A percentile compares a stretch with the other conserved stretches of the same genome.
Conservation (phyloP, 2,113 vertebrate species). For the Nanorana parkeri region DNA sequence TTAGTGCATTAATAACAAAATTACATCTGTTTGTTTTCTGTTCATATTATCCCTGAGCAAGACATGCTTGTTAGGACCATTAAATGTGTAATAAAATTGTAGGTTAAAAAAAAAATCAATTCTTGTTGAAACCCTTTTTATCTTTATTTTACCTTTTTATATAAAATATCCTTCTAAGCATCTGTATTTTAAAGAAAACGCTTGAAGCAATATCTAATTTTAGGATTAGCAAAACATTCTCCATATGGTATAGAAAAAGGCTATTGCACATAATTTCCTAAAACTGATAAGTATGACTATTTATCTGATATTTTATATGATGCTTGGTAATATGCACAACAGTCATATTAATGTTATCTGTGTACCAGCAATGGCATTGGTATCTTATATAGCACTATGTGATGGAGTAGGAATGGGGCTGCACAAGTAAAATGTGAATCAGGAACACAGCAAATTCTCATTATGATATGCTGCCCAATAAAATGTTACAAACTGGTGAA, state of each 20-base stretch:
- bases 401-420: no score
- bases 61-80: conserved; percentile 25
- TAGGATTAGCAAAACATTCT: conserved; percentile 3
- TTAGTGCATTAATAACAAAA: conserved; percentile 55
- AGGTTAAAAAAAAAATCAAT: conserved; percentile 4
- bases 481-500: no score
- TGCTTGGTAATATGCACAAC: no score
- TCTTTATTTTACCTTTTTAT: not conserved
- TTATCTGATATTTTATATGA: not conserved
- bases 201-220: conserved; percentile 7
- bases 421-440: no score
- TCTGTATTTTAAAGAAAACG: conserved; percentile 24
- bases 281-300: not conserved
- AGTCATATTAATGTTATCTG: no score
- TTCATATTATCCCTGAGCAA: conserved; percentile 35
- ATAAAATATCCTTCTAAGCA: conserved; percentile 19
- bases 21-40: conserved; percentile 54
- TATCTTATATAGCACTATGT: no score
- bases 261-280: not conserved
- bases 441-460: no score
- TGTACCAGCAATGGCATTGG: no score
- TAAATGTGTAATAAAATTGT: conserved; percentile 37
- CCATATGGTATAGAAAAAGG: not conserved
- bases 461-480: no score
- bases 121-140: conserved; percentile 6